Base-by-base conservation (phyloP, 2,797 vertebrate genomes). In the Xiphorhynchus erythropygius region DNA sequence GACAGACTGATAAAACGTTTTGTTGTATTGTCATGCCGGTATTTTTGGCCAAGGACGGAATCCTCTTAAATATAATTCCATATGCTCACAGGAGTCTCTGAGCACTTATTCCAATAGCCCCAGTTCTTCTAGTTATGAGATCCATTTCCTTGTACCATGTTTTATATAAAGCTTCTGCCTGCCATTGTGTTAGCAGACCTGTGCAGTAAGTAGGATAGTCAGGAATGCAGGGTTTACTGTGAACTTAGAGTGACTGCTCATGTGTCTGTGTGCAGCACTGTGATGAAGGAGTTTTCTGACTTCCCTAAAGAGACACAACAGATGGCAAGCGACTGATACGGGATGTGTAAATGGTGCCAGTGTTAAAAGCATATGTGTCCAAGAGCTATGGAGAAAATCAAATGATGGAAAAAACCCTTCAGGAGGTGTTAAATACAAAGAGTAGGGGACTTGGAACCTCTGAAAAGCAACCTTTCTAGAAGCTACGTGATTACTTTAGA, bases 401-500 rank as follows among this genome's bases (percentile, higher is more conserved):
- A 10, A 25, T 25, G 6, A 17, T 46, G 7, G 3, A 17, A 57
- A 62, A 77, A 59, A 1, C 1, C 8, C 12, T 78, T 78, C 28
- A 74, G 24, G 35, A 69, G 13, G 28, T 74, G 46, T 69, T 64
- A 74, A 59, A 68, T 46, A 23, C 5, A 11, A 39, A 55, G 39
- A 32, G 24, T 37, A 0, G 0, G 39, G 25, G 33, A 73, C 9
- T 70, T 6, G 52, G 42, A 62, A 57, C 27, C n/a, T 42, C n/a
- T 2, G 3, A 35, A 89, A 77, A 78, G 24, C 30, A 24, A 2
- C 68, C 8, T 37, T 65, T 37, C 27, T 80, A 52, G 23, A 74
- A 86, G 21, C 18, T 68, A 18, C 18, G 12, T 44, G 18, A 35
- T 75, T 59, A 42, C 70, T 87, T 87, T 23, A n/a, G 47, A 4